Base-by-base conservation (phyloP, 2,113 vertebrate genomes). In the Panthera tigris region DNA sequence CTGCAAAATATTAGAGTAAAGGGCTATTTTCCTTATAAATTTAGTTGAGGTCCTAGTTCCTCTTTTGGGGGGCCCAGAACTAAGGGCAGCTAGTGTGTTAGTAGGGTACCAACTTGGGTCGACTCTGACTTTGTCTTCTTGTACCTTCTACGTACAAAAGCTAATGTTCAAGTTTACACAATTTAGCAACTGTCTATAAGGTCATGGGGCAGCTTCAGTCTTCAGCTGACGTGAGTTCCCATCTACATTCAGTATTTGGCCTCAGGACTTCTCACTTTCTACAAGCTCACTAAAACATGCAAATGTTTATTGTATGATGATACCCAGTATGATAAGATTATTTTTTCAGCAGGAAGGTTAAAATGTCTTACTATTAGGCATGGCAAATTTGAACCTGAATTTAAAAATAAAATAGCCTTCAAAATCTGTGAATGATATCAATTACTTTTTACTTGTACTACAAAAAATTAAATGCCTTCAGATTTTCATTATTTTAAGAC, bases 341-440 rank as follows among this genome's bases (percentile, higher is more conserved):
- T 33, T 36, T 39, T 89, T 96, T 92, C 78, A 65, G 68, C 10
- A 89, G 39, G 25, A 89, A 65, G 50, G 50, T 95, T 31, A 86
- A 89, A 86, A 36, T 80, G 10, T 89, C 52, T 82, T 78, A 89
- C 33, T 45, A 5, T 41, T 21, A 52, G 33, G n/a, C 95, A 97
- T 65, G 36, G 57, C 84, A 96, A 92, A 52, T 80, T 45, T 4
- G 80, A 89, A 85, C 50, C 61, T 89, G 18, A 80, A 23, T 68
- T 45, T 68, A 33, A 92, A 85, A 94, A 73, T 89, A 68, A 92
- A 97, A 69, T 48, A 81, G 48, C 4, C 73, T 66, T 65, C 33
- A 92, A 91, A 94, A 79, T 85, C 50, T 95, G 68, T 80, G 39
- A 88, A 48, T 89, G n/a, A 66, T 45, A 55, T 84, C 45, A 91